Base-by-base conservation (phyloP, 2,797 vertebrate species). In the Caiman crocodilus region DNA sequence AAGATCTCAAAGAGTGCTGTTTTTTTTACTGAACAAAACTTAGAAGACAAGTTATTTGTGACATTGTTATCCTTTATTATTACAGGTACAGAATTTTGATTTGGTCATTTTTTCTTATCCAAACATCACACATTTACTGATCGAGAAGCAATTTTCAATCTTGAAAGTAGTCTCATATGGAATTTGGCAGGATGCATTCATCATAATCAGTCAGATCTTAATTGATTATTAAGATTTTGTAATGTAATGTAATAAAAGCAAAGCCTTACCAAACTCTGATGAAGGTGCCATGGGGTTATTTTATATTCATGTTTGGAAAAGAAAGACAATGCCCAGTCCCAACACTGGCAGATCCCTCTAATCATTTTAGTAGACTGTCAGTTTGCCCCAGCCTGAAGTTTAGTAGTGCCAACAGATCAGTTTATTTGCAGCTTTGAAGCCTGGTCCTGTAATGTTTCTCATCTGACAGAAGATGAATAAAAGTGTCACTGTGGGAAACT, bases 401-500 rank as follows among this genome's bases (percentile, higher is more conserved):
- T 58, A 56, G 76, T 1, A 0, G 74, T 89, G 94, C 82, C 89
- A 94, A 73, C 88, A 83, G 80, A 87, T 91, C 56, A 32, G 79
- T 35, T 97, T 97, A 98, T 96, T 97, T 98, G 97, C 98, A 98
- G 90, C 98, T 98, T 95, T 98, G 98, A 65, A 98, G 96, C 80
- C 97, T 98, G 57, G 98, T 97, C 90, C 97, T 97, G 61, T 97
- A 97, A 69, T 98, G 97, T 94, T 98, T 98, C 61, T 98, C 97
- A 90, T 98, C 98, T 26, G 98, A 98, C 91, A 99, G 97, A 74
- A 99, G 97, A 11, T 98, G 98, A 94, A 98, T 98, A 96, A 98
- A 98, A 74, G 98, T 98, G 84, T 99, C 98, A 81, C 98, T 99
- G 95, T 99, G 98, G 30, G 98, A 98, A 57, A 98, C 90, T 94